Conservation (phyloP, 2,888 invertebrate genomes). For the Nymphalis urticae region DNA sequence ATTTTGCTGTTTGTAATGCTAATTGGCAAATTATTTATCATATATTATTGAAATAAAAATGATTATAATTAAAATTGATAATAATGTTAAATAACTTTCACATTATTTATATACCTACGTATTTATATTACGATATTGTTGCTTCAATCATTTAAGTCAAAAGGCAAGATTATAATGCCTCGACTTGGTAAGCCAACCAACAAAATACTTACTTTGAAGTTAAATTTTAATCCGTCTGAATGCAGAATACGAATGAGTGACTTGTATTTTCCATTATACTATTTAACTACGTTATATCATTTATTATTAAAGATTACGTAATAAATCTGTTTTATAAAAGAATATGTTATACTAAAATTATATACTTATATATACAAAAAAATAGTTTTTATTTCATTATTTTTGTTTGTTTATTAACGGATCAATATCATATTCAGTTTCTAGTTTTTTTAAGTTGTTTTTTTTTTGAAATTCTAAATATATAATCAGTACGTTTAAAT, state of each 20-base stretch:
- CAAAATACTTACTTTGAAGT: conserved; percentile 29
- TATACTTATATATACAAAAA: too few species aligned
- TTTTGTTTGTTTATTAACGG: too few species aligned
- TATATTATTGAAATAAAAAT: too few species aligned
- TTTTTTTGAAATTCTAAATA: too few species aligned
- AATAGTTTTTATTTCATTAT: too few species aligned
- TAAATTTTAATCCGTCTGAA: conserved; percentile 24
- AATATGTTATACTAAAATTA: too few species aligned
- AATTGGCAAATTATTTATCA: too few species aligned
- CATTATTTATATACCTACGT: neutral
- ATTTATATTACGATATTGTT: neutral
- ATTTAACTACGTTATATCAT: neutral
- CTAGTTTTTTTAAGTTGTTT: too few species aligned
- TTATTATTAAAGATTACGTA: neutral
- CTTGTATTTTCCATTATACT: conserved; percentile 9
- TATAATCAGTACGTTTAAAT: too few species aligned
- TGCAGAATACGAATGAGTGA: conserved; percentile 25
- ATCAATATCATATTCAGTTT: too few species aligned
- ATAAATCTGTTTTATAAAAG: too few species aligned
- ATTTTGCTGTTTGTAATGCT: neutral
- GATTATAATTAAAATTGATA: too few species aligned
- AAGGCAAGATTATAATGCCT: neutral
- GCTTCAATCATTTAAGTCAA: neutral
- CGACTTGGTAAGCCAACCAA: conserved; percentile 11
- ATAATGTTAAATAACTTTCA: neutral